A percentile compares a stretch with the other conserved stretches of the same genome.
phyloP scores from a whole-genome alignment of 2,888 invertebrate species.

The Mechanitis mazaeus region DNA sequence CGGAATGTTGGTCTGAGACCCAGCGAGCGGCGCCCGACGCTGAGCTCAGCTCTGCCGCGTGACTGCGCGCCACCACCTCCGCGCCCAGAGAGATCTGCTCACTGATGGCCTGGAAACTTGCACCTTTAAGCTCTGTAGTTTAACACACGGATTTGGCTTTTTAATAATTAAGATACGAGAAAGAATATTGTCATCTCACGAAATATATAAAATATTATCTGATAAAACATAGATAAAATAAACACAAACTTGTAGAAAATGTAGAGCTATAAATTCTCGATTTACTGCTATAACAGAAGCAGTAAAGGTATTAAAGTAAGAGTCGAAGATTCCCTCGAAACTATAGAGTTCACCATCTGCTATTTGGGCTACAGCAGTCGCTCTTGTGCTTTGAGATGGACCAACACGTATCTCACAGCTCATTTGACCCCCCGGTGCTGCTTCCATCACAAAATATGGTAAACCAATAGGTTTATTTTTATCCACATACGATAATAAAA shows the following conservation, averaged over 20 bases:
- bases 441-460: constrained; percentile 69
- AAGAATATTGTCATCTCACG: too few species aligned
- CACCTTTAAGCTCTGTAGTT: too few species aligned
- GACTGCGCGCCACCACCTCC: constrained; percentile 62
- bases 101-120: constrained; percentile 47
- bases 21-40: constrained; percentile 64
- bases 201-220: not conserved
- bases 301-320: constrained; percentile 56
- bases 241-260: constrained; percentile 59
- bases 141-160: too few species aligned
- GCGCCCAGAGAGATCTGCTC: constrained; percentile 60
- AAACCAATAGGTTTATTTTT: constrained; percentile 48
- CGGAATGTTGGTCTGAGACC: constrained; percentile 49
- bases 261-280: constrained; percentile 65
- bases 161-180: too few species aligned
- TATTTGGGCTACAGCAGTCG: constrained; percentile 60
- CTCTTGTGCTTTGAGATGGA: constrained; percentile 53
- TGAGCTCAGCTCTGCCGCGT: constrained; percentile 55
- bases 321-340: constrained; percentile 65
- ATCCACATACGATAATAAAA: constrained; percentile 59
- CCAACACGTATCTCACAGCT: constrained; percentile 65
- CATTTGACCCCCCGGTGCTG: constrained; percentile 68
- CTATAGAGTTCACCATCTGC: constrained; percentile 62
- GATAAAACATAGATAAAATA: not conserved
- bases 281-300: constrained; percentile 67